These are phyloP conservation scores for Sander vitreus DNA, from an alignment of 2,113 vertebrate genomes.

Conservation along the genomic window DNA sequence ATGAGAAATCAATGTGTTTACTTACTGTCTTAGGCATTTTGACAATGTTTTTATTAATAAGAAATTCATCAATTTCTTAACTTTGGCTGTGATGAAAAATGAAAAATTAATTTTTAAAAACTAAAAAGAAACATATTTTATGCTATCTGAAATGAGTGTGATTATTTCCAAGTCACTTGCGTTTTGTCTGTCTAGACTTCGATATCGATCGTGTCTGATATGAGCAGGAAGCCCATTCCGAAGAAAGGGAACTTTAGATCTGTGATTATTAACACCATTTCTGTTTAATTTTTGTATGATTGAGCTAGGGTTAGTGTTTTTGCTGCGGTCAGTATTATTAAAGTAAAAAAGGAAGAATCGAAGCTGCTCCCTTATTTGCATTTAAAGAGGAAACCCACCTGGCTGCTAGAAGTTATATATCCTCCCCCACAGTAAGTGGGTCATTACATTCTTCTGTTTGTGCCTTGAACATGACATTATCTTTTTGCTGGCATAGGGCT, in stretches of 20 bases:
- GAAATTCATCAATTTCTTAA: conserved; percentile 78
- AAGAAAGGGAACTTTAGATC: neutral
- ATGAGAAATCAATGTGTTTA: conserved; percentile 71
- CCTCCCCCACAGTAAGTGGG: neutral
- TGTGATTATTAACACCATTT: neutral
- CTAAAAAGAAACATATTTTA: conserved; percentile 85
- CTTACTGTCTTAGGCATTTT: conserved; percentile 72
- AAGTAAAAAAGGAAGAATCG: neutral
- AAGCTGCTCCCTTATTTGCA: neutral
- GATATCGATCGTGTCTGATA: conserved; percentile 3
- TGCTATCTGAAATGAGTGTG: conserved; percentile 67
- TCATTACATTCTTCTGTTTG: neutral
- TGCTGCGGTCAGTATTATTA: conserved; percentile 10
- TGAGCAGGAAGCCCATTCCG: neutral
- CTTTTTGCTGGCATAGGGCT: neutral
- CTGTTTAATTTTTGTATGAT: neutral
- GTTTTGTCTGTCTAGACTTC: neutral
- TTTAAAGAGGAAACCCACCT: neutral
- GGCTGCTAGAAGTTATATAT: neutral
- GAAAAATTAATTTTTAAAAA: conserved; percentile 80
- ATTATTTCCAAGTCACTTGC: conserved; percentile 49
- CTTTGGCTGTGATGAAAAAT: conserved; percentile 80
- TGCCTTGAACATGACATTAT: neutral
- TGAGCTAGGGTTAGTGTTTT: neutral
- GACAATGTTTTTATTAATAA: conserved; percentile 78